Evolutionary conservation across 1,140 invertebrate species (phyloP), one percentile per base, ranked within the genome.

Genomic region (Diorhabda carinulata): DNA sequence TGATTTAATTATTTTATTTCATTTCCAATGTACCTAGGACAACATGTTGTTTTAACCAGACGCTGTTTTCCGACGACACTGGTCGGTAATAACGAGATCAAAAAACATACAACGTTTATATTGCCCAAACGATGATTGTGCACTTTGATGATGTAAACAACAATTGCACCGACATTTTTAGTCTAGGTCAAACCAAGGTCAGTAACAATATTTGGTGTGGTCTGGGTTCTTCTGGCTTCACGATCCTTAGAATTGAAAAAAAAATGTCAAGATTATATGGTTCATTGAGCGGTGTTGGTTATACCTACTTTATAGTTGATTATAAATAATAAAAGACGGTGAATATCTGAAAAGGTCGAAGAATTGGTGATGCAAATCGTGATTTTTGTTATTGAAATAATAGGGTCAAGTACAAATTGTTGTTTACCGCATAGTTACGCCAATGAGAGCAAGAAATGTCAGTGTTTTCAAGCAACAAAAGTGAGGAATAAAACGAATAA

Each of bases 61-160:
- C 25, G 25, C 25, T 25, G 25, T 25, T 1, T 25, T 25, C 25
- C 25, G n/a, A 65, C 52, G 40, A 8, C 57, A 58, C 52, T 65
- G 64, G 52, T 56, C 64, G 64, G 64, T 43, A 40, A 25, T 10
- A 65, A 3, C 5, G 40, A 52, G 52, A 5, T 60, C 57, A 67
- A 67, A 67, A 58, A 47, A 47, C 44, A 6, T 9, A 61, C 61
- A 66, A 25, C 57, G 52, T 64, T 66, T 68, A 70, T 67, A 70
- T 75, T 75, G 70, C 70, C 70, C 61, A 67, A 72, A 76, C 63
- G 74, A 77, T 77, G 76, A 77, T 76, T 68, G 58, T 74, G 76
- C 76, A 76, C 68, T 72, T 76, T 77, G 69, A 73, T 71, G 68
- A 72, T 69, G 71, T 71, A 72, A 77, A 77, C 76, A 74, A 77